Evolutionary conservation across 2,113 vertebrate species (phyloP).

Genomic region (Muntiacus reevesi): DNA sequence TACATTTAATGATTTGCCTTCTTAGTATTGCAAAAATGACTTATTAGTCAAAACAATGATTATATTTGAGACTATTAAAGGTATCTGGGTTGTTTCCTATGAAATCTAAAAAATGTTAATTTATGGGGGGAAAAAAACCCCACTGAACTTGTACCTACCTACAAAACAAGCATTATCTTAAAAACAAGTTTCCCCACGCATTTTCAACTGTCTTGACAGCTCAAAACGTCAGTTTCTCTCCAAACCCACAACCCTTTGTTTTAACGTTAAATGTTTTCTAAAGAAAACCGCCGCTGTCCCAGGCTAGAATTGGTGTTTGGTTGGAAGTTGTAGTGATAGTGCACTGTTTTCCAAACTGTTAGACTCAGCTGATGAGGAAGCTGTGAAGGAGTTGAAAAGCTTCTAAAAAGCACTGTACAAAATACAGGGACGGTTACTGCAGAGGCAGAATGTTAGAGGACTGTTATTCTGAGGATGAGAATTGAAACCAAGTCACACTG

Average conservation of each 20-base stretch:
- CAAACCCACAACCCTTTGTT: constrained; percentile 33
- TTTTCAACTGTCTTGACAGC: background rate
- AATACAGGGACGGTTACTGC: background rate
- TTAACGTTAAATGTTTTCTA: background rate
- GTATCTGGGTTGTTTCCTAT: background rate
- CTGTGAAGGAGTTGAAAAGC: background rate
- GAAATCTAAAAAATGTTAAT: constrained; percentile 29
- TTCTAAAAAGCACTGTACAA: background rate
- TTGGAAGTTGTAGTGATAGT: background rate
- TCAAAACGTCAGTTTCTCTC: background rate
- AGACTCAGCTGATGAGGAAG: background rate
- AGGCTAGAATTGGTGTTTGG: background rate
- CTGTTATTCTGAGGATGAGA: background rate
- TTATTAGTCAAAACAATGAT: constrained; percentile 62
- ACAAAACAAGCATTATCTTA: background rate
- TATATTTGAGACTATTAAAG: constrained; percentile 40
- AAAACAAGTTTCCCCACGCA: constrained; percentile 21
- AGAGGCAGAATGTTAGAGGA: background rate
- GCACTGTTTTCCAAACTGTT: background rate
- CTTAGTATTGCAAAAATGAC: background rate
- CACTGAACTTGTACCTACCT: background rate
- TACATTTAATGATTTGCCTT: constrained; percentile 6
- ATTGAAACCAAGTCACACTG: background rate
- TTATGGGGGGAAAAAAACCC: background rate
- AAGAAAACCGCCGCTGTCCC: background rate